phyloP scores from a whole-genome alignment of 2,888 invertebrate species.

The Beris morrisii region DNA sequence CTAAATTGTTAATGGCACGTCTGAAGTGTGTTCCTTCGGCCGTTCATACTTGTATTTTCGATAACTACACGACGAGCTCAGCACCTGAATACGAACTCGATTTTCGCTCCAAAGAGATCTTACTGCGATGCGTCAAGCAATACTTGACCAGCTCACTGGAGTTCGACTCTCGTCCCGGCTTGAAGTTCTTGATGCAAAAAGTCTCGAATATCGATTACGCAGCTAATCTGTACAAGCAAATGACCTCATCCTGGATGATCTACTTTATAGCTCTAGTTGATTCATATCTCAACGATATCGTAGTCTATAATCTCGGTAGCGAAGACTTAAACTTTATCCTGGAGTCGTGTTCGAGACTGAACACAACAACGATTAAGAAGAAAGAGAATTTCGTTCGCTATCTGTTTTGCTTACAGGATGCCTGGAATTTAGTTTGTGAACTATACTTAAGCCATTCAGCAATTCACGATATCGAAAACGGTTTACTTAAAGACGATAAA shows the following conservation, averaged over 20 bases:
- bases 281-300: slow-evolving; percentile 74
- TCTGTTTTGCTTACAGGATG: slow-evolving; percentile 63
- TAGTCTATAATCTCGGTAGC: slow-evolving; percentile 64
- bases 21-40: slow-evolving; percentile 66
- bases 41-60: slow-evolving; percentile 56
- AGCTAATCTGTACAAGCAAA: slow-evolving; percentile 89
- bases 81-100: slow-evolving; percentile 55
- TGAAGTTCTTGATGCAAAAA: slow-evolving; percentile 93
- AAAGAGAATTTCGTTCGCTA: slow-evolving; percentile 64
- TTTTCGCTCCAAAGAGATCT: slow-evolving; percentile 61
- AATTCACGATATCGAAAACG: slow-evolving; percentile 53
- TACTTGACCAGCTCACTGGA: slow-evolving; percentile 81
- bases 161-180: slow-evolving; percentile 87
- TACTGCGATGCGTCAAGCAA: slow-evolving; percentile 77
- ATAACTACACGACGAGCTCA: slow-evolving; percentile 55
- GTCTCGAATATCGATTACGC: slow-evolving; percentile 83
- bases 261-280: slow-evolving; percentile 85
- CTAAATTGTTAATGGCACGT: slow-evolving; percentile 80
- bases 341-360: slow-evolving; percentile 62
- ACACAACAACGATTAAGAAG: slow-evolving; percentile 58
- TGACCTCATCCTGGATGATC: slow-evolving; percentile 89
- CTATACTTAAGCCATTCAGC: slow-evolving; percentile 59
- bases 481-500: slow-evolving; percentile 44
- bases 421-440: slow-evolving; percentile 65
- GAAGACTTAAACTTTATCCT: slow-evolving; percentile 66